These are phyloP conservation scores for Archivesica marissinica DNA, from an alignment of 1,140 invertebrate genomes.

Conservation along the genomic window DNA sequence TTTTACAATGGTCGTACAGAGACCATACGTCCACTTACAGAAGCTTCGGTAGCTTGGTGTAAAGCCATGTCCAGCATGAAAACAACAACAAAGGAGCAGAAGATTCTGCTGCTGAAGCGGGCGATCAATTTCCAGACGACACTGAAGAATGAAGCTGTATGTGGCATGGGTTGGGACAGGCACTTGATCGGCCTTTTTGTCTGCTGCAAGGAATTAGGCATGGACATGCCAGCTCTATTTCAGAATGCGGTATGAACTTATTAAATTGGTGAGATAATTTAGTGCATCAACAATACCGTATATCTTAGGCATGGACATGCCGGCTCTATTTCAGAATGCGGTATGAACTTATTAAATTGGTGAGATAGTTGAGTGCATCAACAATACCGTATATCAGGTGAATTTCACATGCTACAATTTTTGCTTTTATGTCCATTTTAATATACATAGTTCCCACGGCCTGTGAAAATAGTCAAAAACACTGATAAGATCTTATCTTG, in stretches of 20 bases:
- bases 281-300: too few relatives aligned
- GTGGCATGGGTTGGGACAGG: slow-evolving; percentile 72
- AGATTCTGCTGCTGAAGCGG: slow-evolving; percentile 66
- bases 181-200: slow-evolving; percentile 72
- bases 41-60: slow-evolving; percentile 71
- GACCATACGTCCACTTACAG: slow-evolving; percentile 74
- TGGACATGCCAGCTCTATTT: slow-evolving; percentile 70
- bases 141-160: slow-evolving; percentile 69
- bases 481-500: too few relatives aligned
- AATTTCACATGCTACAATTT: too few relatives aligned
- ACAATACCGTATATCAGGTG: too few relatives aligned
- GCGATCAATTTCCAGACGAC: slow-evolving; percentile 74
- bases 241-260: slow-evolving; percentile 68
- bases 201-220: slow-evolving; percentile 66
- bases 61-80: slow-evolving; percentile 70
- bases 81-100: slow-evolving; percentile 64
- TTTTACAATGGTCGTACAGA: slow-evolving; percentile 74
- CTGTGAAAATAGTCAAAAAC: too few relatives aligned
- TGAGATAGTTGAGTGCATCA: too few relatives aligned
- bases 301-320: slow-evolving; percentile 66
- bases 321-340: slow-evolving; percentile 72
- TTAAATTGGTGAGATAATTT: too few relatives aligned
- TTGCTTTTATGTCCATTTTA: too few relatives aligned
- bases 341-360: slow-evolving; percentile 55
- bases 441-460: too few relatives aligned